phyloP scores from a whole-genome alignment of 2,113 vertebrate genomes.

The Symphodus melops region DNA sequence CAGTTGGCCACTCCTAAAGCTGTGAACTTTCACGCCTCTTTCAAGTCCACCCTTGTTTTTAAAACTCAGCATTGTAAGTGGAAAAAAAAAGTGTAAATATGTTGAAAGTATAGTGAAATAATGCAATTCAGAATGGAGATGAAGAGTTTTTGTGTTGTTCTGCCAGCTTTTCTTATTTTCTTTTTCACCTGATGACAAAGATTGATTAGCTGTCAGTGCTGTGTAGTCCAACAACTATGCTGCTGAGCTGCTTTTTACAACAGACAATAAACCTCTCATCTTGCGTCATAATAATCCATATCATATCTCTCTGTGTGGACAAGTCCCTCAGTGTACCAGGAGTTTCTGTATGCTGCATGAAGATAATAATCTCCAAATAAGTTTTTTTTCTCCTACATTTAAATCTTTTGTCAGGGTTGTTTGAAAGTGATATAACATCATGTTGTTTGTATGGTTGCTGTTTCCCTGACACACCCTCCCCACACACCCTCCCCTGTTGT shows the following conservation, averaged over 20 bases:
- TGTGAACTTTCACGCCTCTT: neutral
- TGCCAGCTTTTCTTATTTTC: neutral
- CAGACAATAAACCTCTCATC: neutral
- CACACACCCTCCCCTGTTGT: slow-evolving; percentile 26
- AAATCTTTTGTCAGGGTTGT: no score
- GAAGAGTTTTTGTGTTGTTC: neutral
- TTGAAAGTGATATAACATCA: neutral
- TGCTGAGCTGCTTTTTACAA: slow-evolving; percentile 2
- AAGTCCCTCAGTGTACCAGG: neutral
- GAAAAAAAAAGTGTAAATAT: neutral
- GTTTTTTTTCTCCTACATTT: no score
- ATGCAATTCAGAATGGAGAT: neutral
- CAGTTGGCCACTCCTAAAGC: slow-evolving; percentile 44
- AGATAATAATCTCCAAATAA: no score
- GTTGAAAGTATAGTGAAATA: neutral
- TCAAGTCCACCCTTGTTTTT: neutral
- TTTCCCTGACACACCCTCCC: slow-evolving; percentile 20
- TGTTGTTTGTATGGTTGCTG: neutral
- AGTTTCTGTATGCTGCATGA: neutral
- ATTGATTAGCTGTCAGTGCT: slow-evolving; percentile 25
- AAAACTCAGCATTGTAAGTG: neutral
- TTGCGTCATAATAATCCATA: neutral
- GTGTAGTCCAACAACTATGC: slow-evolving; percentile 27
- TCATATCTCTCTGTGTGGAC: neutral
- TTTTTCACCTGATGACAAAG: neutral